phyloP scores from a whole-genome alignment of 2,888 invertebrate genomes.

The Noctua comes region DNA sequence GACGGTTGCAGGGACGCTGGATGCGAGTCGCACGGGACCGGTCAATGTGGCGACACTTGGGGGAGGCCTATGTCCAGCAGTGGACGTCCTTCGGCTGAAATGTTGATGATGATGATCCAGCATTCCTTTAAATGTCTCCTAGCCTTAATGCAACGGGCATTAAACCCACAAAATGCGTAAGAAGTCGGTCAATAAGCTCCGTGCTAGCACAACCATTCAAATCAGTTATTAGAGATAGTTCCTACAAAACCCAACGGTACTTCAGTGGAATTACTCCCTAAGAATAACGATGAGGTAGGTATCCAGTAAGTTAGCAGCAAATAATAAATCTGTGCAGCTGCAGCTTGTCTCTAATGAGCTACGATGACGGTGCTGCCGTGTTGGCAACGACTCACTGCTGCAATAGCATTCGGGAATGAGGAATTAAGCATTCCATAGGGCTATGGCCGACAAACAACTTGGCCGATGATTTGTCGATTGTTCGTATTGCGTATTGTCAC shows the following conservation, averaged over 20 bases:
- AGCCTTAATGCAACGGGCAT: background rate
- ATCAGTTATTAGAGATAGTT: background rate
- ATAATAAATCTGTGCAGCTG: constrained; percentile 42
- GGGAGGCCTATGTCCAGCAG: too few species aligned
- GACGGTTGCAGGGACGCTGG: too few species aligned
- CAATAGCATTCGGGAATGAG: constrained; percentile 10
- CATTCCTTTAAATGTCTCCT: background rate
- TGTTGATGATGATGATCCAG: too few species aligned
- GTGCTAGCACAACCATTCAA: background rate
- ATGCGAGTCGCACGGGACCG: too few species aligned
- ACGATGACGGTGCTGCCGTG: constrained; percentile 16
- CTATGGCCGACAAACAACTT: background rate
- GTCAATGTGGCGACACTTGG: too few species aligned
- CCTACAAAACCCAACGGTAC: constrained; percentile 1
- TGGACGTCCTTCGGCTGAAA: too few species aligned
- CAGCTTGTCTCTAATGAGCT: constrained; percentile 24
- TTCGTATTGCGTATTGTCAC: background rate
- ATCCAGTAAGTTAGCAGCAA: constrained; percentile 1
- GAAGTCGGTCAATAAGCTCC: background rate
- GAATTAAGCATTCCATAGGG: constrained; percentile 12
- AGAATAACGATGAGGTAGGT: constrained; percentile 32
- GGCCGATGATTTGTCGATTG: background rate
- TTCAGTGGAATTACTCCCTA: constrained; percentile 23
- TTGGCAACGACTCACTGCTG: constrained; percentile 21
- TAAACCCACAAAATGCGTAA: background rate